phyloP scores from a whole-genome alignment of 2,888 invertebrate genomes.

The Agonopterix subpropinquella region DNA sequence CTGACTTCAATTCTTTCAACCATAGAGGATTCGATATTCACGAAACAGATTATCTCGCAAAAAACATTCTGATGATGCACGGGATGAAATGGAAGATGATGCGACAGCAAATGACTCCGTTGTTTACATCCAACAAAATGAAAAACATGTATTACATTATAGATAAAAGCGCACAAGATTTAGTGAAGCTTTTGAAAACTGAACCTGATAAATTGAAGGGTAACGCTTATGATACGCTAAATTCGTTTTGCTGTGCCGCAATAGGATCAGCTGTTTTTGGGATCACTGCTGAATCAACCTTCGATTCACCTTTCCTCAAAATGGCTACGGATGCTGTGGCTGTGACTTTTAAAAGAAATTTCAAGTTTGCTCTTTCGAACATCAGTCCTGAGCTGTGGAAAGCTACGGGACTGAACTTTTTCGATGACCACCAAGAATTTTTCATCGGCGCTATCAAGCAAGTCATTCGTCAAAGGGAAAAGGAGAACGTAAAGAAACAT shows the following conservation, averaged over 20 bases:
- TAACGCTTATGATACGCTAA: constrained; percentile 16
- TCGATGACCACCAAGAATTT: constrained; percentile 33
- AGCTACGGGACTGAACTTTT: constrained; percentile 30
- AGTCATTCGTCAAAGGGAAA: constrained; percentile 34
- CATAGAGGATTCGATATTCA: constrained; percentile 19
- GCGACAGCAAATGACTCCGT: constrained; percentile 32
- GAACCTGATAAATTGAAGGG: constrained; percentile 30
- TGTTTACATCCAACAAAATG: constrained; percentile 33
- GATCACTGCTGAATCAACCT: constrained; percentile 32
- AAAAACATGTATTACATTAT: constrained; percentile 36
- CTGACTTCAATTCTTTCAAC: constrained; percentile 24
- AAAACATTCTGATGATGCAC: constrained; percentile 22
- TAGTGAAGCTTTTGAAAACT: constrained; percentile 19
- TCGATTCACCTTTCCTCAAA: constrained; percentile 39
- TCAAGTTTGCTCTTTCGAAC: constrained; percentile 16
- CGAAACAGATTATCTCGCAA: constrained; percentile 16
- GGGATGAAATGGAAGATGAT: constrained; percentile 24
- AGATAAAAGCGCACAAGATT: constrained; percentile 27
- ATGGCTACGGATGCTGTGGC: constrained; percentile 11
- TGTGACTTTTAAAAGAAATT: constrained; percentile 9
- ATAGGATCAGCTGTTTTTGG: constrained; percentile 46
- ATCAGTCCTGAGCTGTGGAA: constrained; percentile 18
- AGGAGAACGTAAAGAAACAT: constrained; percentile 32
- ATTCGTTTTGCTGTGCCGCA: constrained; percentile 23
- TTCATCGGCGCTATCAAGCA: constrained; percentile 46